phyloP scores from a whole-genome alignment of 2,888 invertebrate species.

The Uloborus plumipes region DNA sequence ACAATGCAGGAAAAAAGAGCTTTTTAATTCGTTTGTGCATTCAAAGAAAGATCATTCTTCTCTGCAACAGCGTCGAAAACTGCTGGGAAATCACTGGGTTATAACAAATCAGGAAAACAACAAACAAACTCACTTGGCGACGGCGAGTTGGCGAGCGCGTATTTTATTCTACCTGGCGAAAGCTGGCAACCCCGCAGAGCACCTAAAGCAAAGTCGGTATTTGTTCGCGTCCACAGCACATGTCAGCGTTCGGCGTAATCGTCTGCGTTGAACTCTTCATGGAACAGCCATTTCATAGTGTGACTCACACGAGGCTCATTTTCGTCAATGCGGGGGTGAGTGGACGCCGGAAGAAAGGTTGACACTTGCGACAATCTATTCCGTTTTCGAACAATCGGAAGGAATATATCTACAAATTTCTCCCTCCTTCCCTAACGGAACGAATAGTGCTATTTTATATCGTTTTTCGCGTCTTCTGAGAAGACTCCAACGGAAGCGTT shows the following conservation, averaged over 20 bases:
- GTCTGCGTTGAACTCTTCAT: constrained; percentile 8
- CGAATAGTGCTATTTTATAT: neutral
- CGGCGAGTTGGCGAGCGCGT: constrained; percentile 8
- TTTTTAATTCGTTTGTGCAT: no score
- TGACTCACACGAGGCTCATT: constrained; percentile 37
- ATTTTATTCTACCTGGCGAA: constrained; percentile 8
- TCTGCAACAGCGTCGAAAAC: neutral
- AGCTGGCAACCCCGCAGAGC: constrained; percentile 25
- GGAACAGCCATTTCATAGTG: constrained; percentile 27
- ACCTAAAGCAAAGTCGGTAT: constrained; percentile 25
- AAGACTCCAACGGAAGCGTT: neutral
- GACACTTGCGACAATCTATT: neutral
- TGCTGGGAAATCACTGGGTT: neutral
- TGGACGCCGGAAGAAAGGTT: constrained; percentile 17
- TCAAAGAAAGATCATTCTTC: no score
- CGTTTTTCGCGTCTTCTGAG: neutral
- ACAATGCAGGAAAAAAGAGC: no score
- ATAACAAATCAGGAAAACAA: no score
- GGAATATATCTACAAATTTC: no score
- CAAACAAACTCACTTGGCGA: neutral
- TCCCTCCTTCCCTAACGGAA: neutral
- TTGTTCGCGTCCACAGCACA: constrained; percentile 27
- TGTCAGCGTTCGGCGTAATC: constrained; percentile 21
- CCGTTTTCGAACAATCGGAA: no score
- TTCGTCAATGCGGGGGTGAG: constrained; percentile 57